Base-by-base conservation (phyloP, 1,140 invertebrate species). In the Phenacoccus solenopsis region DNA sequence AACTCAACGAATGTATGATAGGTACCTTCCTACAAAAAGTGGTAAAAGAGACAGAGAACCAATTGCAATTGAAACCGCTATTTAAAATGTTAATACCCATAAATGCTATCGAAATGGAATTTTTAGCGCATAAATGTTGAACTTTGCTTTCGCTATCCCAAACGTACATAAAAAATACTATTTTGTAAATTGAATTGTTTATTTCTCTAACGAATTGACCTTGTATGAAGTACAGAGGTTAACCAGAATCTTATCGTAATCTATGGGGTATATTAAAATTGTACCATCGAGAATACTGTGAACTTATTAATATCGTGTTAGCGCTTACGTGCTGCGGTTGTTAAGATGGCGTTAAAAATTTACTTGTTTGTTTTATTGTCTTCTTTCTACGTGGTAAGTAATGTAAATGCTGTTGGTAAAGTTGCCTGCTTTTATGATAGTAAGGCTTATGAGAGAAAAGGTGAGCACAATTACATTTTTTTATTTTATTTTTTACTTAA, bases 341-440 rank as follows among this genome's bases (percentile, higher is more conserved):
- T 27, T 49, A 49, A 49, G 38, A 49, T 49, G 38, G 38, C 38
- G 38, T 64, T 64, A 64, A 64, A 64, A 64, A 64, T 64, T 20
- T 10, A 64, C 9, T 25, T 64, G 22, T 64, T 64, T 5, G 5
- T 64, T 64, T 64, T 64, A 16, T 4, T 64, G 1, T 24, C 25
- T 64, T 25, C 10, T 27, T 27, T 64, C 20, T 64, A 64, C 25
- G 9, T 64, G 2, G 22, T 24, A 3, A 9, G 5, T 64, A 24
- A 64, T 64, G 59, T 64, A 25, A 2, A 64, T 24, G 59, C 59
- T 5, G 21, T 64, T 24, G 59, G 59, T 1, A 64, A 64, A 64
- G 22, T 64, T 10, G 22, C 59, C 9, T 64, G 59, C 25, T 64
- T 64, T 16, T 64, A 64, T 16, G 25, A 64, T 24, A 64, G 59